Conservation (phyloP, 2,113 vertebrate genomes). For the Kryptolebias marmoratus region DNA sequence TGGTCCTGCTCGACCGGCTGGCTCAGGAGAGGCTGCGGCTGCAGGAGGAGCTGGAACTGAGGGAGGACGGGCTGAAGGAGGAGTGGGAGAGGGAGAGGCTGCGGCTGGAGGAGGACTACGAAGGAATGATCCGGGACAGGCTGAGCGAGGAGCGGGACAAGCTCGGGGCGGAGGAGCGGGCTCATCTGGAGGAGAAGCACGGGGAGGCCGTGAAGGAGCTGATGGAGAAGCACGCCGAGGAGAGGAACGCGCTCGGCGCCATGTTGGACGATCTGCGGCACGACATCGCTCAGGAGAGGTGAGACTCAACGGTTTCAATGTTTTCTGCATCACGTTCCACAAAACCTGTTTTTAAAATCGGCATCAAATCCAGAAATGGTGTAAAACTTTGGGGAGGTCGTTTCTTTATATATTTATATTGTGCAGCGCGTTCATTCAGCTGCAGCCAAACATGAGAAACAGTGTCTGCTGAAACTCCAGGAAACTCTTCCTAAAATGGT, state of each 20-base stretch:
- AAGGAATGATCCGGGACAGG: conserved; percentile 78
- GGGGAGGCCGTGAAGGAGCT: conserved; percentile 76
- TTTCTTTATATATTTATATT: no score
- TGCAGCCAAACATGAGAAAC: no score
- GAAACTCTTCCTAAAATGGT: no score
- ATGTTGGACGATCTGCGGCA: conserved; percentile 80
- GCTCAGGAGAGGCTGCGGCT: conserved; percentile 59
- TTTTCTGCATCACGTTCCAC: not conserved
- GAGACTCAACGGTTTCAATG: conserved; percentile 56
- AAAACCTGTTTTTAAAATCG: not conserved
- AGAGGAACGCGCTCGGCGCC: conserved; percentile 79
- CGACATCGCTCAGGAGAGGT: conserved; percentile 88
- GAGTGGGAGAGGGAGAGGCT: conserved; percentile 77
- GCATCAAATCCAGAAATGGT: no score
- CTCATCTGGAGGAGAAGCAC: conserved; percentile 69
- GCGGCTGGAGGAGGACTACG: conserved; percentile 74
- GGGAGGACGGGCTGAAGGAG: conserved; percentile 63
- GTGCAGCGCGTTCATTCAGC: no score
- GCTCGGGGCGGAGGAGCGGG: conserved; percentile 71
- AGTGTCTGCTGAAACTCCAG: no score
- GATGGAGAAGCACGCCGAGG: conserved; percentile 71
- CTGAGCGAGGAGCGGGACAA: conserved; percentile 70
- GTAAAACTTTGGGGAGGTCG: no score
- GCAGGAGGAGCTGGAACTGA: conserved; percentile 68
- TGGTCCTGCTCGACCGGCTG: conserved; percentile 64